Conservation (phyloP, 2,113 vertebrate species). For the Brachypteracias leptosomus region DNA sequence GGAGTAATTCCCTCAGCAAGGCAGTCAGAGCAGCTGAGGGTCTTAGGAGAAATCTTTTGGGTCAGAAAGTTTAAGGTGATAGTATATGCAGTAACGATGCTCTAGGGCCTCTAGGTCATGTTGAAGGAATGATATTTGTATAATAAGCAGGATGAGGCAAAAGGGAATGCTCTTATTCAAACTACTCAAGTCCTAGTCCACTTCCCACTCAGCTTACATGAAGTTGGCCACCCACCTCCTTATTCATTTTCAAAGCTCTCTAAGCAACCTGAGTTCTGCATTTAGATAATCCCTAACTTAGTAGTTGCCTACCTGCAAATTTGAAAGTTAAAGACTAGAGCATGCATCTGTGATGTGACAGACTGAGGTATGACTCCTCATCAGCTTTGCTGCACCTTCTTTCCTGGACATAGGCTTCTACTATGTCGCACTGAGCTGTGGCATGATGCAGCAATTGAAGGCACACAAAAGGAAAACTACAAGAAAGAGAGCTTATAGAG, state of each 20-base stretch:
- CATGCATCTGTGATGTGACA: not conserved
- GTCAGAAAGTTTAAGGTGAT: not conserved
- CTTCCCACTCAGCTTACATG: not conserved
- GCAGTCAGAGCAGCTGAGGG: not conserved
- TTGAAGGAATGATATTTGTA: not conserved
- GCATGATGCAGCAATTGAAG: not conserved
- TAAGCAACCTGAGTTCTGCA: accelerated
- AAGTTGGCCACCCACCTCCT: not conserved
- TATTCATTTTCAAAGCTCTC: not conserved
- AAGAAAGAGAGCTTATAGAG: not conserved
- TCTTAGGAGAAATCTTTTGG: not conserved
- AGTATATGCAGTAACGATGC: not conserved
- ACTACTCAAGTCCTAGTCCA: not conserved
- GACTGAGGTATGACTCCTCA: not conserved
- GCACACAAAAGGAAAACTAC: not conserved
- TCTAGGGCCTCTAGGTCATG: not conserved
- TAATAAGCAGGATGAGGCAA: not conserved
- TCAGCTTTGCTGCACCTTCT: not conserved
- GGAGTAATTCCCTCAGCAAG: not conserved
- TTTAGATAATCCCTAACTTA: not conserved
- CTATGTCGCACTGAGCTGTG: not conserved
- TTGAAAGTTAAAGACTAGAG: not conserved
- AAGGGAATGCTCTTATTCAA: not conserved
- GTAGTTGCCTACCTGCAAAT: not conserved
- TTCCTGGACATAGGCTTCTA: not conserved